These are phyloP conservation scores for Rhabdophis nuchalis DNA, from an alignment of 2,797 vertebrate species.

Conservation along the genomic window DNA sequence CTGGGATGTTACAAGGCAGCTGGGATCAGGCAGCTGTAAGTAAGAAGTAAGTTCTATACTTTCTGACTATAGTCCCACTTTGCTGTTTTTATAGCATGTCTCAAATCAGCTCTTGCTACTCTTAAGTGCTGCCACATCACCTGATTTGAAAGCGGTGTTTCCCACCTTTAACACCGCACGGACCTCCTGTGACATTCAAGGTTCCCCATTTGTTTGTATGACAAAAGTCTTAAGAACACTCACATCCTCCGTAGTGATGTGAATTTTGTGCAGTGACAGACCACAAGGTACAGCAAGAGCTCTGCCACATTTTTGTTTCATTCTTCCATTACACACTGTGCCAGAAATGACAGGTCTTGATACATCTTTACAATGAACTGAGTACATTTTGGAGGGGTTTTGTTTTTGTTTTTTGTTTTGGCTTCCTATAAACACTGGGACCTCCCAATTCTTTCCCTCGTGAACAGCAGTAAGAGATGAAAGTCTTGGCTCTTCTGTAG, in stretches of 20 bases:
- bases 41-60: no score
- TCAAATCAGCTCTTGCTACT: no score
- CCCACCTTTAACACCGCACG: no score
- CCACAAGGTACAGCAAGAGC: slow-evolving; percentile 3
- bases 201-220: no score
- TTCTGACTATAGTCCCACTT: no score
- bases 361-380: background rate
- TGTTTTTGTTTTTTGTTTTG: background rate
- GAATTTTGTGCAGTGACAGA: background rate
- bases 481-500: background rate
- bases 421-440: background rate
- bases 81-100: no score
- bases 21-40: background rate
- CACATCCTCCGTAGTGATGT: no score
- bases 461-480: background rate
- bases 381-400: background rate
- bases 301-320: background rate
- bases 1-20: background rate
- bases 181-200: no score
- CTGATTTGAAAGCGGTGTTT: no score
- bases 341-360: slow-evolving; percentile 12
- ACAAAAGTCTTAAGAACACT: no score
- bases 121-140: no score
- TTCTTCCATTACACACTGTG: background rate
- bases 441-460: slow-evolving; percentile 4